A percentile compares a stretch with the other conserved stretches of the same genome.
Evolutionary conservation across 2,797 vertebrate genomes (phyloP).

Genomic region (Pithecia hirsuta): DNA sequence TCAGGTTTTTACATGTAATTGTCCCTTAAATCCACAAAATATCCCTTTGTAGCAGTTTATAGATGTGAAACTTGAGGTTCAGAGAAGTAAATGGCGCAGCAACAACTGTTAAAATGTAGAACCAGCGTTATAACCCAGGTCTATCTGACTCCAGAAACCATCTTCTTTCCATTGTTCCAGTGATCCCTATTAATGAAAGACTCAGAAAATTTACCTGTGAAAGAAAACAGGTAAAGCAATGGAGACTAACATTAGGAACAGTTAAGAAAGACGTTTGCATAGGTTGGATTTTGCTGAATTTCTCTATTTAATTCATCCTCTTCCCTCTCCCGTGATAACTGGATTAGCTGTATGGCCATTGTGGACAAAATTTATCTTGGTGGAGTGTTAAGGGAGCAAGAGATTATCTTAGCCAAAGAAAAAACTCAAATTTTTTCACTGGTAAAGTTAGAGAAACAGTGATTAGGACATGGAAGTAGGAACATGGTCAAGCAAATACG

Average conservation of each 20-base stretch:
- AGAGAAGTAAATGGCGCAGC: background rate
- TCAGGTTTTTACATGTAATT: conserved; percentile 5
- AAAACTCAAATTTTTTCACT: background rate
- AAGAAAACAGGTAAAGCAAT: background rate
- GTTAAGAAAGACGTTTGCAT: background rate
- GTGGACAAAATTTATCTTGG: background rate
- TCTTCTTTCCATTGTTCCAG: background rate
- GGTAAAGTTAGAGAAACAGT: background rate
- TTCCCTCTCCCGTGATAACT: background rate
- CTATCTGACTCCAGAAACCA: background rate
- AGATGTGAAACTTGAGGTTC: conserved; percentile 11
- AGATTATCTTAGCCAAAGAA: background rate
- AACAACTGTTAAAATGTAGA: background rate
- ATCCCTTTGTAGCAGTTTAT: background rate
- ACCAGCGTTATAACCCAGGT: background rate
- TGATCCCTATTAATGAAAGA: background rate
- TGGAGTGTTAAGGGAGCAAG: background rate
- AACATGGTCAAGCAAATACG: background rate
- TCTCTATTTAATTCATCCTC: background rate
- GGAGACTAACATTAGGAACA: background rate
- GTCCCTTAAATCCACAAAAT: conserved; percentile 13
- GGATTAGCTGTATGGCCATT: background rate
- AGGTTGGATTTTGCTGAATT: background rate
- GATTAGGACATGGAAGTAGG: background rate
- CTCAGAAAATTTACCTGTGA: background rate